These are phyloP conservation scores for Stegana nigrithorax DNA, from an alignment of 2,888 invertebrate genomes.

Conservation along the genomic window DNA sequence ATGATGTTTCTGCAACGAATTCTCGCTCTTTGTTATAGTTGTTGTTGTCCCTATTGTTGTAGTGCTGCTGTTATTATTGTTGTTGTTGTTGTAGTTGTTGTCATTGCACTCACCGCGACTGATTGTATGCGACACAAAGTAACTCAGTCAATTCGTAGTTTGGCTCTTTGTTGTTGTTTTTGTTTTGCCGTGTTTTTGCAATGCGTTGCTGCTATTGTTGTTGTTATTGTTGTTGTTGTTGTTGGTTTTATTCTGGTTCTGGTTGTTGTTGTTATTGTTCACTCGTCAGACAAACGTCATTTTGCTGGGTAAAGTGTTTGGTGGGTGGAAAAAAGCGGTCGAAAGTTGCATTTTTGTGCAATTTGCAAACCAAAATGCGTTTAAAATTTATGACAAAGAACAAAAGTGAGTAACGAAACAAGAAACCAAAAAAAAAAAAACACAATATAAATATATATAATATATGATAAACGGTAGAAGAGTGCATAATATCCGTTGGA, in stretches of 20 bases:
- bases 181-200: too few relatives aligned
- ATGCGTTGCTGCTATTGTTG: slow-evolving; percentile 53
- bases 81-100: too few relatives aligned
- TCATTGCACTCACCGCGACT: neutral
- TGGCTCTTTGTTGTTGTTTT: too few relatives aligned
- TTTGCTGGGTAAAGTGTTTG: neutral
- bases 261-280: slow-evolving; percentile 14
- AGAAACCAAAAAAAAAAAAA: too few relatives aligned
- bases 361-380: slow-evolving; percentile 61
- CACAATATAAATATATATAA: too few relatives aligned
- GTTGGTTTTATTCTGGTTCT: slow-evolving; percentile 1
- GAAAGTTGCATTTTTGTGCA: slow-evolving; percentile 52
- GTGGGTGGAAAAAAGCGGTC: slow-evolving; percentile 19
- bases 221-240: slow-evolving; percentile 55
- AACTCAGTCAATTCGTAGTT: neutral
- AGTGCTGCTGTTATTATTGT: too few relatives aligned
- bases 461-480: too few relatives aligned
- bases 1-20: slow-evolving; percentile 2
- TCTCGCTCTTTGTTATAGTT: too few relatives aligned
- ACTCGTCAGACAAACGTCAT: slow-evolving; percentile 34
- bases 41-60: too few relatives aligned
- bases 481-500: too few relatives aligned
- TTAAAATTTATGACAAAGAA: slow-evolving; percentile 56
- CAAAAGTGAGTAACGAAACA: too few relatives aligned
- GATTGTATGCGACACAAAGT: slow-evolving; percentile 6